Percentiles rank a stretch among this genome's conserved stretches.
Evolutionary conservation across 2,888 invertebrate species (phyloP).

Genomic region (Stramonita haemastoma): DNA sequence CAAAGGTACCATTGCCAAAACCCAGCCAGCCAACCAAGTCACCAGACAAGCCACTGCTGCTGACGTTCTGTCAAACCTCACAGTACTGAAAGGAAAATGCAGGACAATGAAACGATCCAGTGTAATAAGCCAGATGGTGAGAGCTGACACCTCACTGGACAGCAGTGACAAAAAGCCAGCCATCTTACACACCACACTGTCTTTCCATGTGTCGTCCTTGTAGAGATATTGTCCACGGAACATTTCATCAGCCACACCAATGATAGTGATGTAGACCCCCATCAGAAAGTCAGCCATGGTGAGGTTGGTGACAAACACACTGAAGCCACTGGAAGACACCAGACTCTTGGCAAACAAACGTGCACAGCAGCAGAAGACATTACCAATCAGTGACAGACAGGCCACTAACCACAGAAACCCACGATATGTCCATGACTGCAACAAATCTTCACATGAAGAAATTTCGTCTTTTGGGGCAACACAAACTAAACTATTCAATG

Average conservation of each 20-base stretch:
- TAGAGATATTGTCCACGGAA: neutral
- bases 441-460: neutral
- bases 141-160: conserved; percentile 23
- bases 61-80: neutral
- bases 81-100: conserved; percentile 5
- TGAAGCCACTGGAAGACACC: neutral
- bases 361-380: neutral
- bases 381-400: conserved; percentile 6
- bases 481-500: neutral
- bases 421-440: neutral
- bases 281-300: conserved; percentile 22
- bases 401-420: neutral
- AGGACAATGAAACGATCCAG: conserved; percentile 11
- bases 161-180: conserved; percentile 18
- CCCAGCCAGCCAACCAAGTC: neutral
- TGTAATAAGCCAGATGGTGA: conserved; percentile 12
- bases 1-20: neutral
- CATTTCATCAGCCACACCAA: conserved; percentile 1
- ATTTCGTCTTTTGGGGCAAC: neutral
- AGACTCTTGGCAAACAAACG: neutral
- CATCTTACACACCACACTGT: neutral
- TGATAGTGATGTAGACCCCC: conserved; percentile 3
- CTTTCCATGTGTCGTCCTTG: neutral
- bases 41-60: neutral
- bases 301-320: conserved; percentile 14